These are phyloP conservation scores for Eulemur mongoz DNA, from an alignment of 2,797 vertebrate species.

Conservation along the genomic window DNA sequence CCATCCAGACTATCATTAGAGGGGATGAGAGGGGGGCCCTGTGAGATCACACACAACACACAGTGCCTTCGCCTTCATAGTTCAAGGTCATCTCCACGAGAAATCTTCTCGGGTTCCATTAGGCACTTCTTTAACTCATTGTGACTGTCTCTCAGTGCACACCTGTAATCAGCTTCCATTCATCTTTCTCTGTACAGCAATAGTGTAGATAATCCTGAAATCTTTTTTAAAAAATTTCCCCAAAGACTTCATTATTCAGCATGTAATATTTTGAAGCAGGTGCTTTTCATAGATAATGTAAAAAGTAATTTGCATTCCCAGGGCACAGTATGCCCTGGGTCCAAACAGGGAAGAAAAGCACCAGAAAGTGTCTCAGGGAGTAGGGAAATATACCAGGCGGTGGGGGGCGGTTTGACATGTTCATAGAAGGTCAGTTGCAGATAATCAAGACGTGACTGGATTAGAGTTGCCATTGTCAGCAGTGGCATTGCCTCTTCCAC, in stretches of 20 bases:
- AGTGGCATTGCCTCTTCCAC: background rate
- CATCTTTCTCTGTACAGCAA: slow-evolving; percentile 16
- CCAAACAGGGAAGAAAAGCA: background rate
- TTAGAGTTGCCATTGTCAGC: background rate
- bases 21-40: background rate
- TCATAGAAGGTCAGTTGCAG: background rate
- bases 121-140: background rate
- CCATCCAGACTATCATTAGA: background rate
- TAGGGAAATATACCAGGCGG: background rate
- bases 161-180: background rate
- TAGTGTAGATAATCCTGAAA: slow-evolving; percentile 46
- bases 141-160: background rate
- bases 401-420: background rate
- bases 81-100: background rate
- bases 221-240: background rate
- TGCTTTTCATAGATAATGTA: slow-evolving; percentile 39
- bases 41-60: background rate
- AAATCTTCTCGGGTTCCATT: background rate
- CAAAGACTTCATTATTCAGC: slow-evolving; percentile 42
- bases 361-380: background rate
- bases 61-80: background rate
- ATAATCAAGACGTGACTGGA: background rate
- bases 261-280: slow-evolving; percentile 33
- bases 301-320: slow-evolving; percentile 38
- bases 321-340: background rate